These are phyloP conservation scores for Sebastes hubbsi DNA, from an alignment of 2,797 vertebrate species.

Conservation along the genomic window DNA sequence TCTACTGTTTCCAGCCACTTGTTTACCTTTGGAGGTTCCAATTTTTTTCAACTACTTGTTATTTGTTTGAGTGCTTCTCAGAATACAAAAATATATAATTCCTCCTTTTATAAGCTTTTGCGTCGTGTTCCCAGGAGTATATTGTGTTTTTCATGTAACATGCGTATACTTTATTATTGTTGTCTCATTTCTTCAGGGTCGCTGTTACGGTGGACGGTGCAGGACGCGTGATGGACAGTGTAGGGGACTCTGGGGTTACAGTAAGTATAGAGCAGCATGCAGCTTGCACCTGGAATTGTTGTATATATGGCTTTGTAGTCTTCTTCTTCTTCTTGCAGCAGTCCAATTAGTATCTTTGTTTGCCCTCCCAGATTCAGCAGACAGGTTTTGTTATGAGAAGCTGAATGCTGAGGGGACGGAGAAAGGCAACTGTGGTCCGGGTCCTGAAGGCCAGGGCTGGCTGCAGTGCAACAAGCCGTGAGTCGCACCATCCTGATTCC, in stretches of 20 bases:
- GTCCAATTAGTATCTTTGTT: neutral
- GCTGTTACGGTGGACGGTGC: constrained; percentile 91
- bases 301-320: neutral
- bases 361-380: constrained; percentile 83
- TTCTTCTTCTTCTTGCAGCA: neutral
- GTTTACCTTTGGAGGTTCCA: too few species aligned
- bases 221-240: constrained; percentile 92
- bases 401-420: constrained; percentile 94
- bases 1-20: too few species aligned
- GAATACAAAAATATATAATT: too few species aligned
- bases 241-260: constrained; percentile 88
- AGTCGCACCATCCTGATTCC: constrained; percentile 63
- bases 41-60: too few species aligned
- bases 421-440: constrained; percentile 92
- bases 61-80: too few species aligned
- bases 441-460: constrained; percentile 87
- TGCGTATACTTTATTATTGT: neutral
- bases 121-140: too few species aligned
- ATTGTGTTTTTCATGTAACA: too few species aligned
- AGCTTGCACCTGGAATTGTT: neutral
- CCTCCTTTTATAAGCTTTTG: too few species aligned
- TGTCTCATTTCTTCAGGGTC: constrained; percentile 80
- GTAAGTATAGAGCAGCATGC: constrained; percentile 73
- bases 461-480: constrained; percentile 95
- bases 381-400: constrained; percentile 95